Base-by-base conservation (phyloP, 2,113 vertebrate genomes). In the Rousettus leschenaultii region DNA sequence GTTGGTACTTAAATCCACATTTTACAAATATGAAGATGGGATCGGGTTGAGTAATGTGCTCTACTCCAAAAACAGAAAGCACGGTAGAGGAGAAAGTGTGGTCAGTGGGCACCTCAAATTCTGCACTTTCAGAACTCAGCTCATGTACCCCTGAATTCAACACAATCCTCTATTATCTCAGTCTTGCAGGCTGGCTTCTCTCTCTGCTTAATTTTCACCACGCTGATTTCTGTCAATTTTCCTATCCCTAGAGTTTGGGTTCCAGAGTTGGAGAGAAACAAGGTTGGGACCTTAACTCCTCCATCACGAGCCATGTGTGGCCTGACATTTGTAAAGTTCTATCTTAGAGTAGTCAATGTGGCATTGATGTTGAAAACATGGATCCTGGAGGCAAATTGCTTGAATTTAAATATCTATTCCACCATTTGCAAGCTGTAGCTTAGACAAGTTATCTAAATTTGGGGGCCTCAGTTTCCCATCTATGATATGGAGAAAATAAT, bases 21-120 rank as follows among this genome's bases (percentile, higher is more conserved):
- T 79, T 79, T 57, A 45, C 78, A 77, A 15, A 38, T 33, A 11
- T 3, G 28, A 65, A 30, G 51, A 14, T 22, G 59, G 28, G 6
- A 18, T n/a, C 19, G 0, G 21, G 33, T 2, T 43, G 66, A 57
- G 22, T 7, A 10, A 43, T 0, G 0, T 24, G 6, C 5, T 51
- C 21, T 68, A 21, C 33, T 65, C n/a, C 22, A n/a, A 61, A 71
- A 63, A 21, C 45, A 43, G 26, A 22, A 65, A 35, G 24, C 51
- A 21, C 1, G 16, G 16, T 8, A 16, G 63, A 75, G 43, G 43
- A 35, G 14, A 7, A 40, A 51, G 14, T 2, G 11, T 7, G 43
- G 6, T 7, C 5, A 4, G 3, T 0, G 0, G 28, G 38, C 14
- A 18, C n/a, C 59, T 28, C 6, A 6, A 7, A 35, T 61, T 40